phyloP scores from a whole-genome alignment of 2,888 invertebrate genomes.

The Conops quadrifasciatus region DNA sequence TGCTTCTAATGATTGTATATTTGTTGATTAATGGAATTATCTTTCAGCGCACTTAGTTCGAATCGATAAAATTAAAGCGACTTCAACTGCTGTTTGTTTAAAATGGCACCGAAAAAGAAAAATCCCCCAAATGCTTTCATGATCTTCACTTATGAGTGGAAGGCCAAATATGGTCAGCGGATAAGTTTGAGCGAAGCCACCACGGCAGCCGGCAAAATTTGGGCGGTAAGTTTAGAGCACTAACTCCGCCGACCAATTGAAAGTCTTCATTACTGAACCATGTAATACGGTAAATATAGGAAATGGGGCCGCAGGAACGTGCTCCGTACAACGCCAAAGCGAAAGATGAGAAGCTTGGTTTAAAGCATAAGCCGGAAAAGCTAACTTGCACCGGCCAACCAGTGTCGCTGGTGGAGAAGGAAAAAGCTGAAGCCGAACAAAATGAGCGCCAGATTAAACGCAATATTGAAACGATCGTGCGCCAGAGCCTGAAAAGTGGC shows the following conservation, averaged over 20 bases:
- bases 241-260: background rate
- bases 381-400: constrained; percentile 53
- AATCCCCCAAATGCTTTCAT: constrained; percentile 51
- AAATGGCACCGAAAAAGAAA: constrained; percentile 56
- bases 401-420: constrained; percentile 47
- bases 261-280: background rate
- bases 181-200: constrained; percentile 48
- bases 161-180: constrained; percentile 43
- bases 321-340: constrained; percentile 52
- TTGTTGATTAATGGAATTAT: too few relatives aligned
- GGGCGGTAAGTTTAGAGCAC: constrained; percentile 51
- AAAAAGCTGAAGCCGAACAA: constrained; percentile 46
- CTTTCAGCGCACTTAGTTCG: too few relatives aligned
- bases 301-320: constrained; percentile 51
- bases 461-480: constrained; percentile 52
- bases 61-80: too few relatives aligned
- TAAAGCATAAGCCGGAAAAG: constrained; percentile 39
- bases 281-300: constrained; percentile 43
- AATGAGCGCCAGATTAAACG: constrained; percentile 52
- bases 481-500: constrained; percentile 44
- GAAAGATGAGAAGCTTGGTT: constrained; percentile 44
- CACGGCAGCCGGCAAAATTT: constrained; percentile 49
- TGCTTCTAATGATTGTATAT: too few relatives aligned
- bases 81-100: background rate
- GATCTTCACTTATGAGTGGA: constrained; percentile 56